Evolutionary conservation across 2,888 invertebrate genomes (phyloP).

Genomic region (Pseudococcus longispinus): DNA sequence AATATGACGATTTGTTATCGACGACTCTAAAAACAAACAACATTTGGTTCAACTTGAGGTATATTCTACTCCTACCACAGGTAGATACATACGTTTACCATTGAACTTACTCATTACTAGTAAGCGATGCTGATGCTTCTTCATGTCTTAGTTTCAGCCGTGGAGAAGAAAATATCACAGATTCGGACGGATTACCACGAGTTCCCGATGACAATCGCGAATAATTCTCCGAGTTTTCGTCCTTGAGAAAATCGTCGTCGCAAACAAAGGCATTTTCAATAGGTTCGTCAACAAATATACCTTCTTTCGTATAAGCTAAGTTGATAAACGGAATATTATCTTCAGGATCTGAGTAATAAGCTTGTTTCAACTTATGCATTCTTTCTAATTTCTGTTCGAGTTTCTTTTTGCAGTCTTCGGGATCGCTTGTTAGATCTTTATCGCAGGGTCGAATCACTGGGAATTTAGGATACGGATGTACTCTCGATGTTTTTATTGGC

Average conservation of each 20-base stretch:
- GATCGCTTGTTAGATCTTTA: neutral
- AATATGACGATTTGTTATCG: neutral
- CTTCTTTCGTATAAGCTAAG: neutral
- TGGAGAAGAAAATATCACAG: neutral
- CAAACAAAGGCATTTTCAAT: neutral
- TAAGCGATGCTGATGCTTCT: neutral
- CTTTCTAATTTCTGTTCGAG: neutral
- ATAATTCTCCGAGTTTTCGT: neutral
- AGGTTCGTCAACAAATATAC: neutral
- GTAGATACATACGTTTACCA: neutral
- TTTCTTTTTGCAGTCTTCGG: neutral
- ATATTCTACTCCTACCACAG: too few species aligned
- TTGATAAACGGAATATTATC: constrained; percentile 1
- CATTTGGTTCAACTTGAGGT: neutral
- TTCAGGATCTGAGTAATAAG: neutral
- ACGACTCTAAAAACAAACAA: neutral
- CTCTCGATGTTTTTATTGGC: neutral
- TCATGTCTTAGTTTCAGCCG: neutral
- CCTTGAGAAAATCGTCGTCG: neutral
- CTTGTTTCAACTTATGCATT: neutral
- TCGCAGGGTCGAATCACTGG: neutral
- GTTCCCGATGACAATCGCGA: neutral
- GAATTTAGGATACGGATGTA: neutral
- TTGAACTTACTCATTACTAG: neutral
- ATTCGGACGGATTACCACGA: neutral